Evolutionary conservation across 1,140 invertebrate species (phyloP).

Genomic region (Chymomyza costata): DNA sequence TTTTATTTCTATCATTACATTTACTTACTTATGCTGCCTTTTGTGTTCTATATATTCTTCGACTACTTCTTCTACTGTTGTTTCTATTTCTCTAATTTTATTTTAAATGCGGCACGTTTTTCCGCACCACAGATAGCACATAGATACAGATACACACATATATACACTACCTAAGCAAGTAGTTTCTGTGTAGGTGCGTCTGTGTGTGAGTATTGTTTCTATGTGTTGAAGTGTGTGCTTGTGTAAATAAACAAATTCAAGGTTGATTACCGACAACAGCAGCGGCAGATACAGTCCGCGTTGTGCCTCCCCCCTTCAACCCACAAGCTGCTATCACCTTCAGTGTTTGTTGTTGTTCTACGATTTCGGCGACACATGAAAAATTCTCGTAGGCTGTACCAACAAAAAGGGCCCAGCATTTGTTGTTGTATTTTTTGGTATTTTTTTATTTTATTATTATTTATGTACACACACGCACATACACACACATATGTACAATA

Average conservation of each 20-base stretch:
- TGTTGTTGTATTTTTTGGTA: no score
- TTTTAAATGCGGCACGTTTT: slow-evolving; percentile 11
- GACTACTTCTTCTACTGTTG: slow-evolving; percentile 20
- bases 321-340: slow-evolving; percentile 35
- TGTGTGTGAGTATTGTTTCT: slow-evolving; percentile 24
- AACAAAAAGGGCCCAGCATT: no score
- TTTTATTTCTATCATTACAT: no score
- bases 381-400: no score
- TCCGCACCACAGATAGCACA: slow-evolving; percentile 9
- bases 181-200: slow-evolving; percentile 7
- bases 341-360: slow-evolving; percentile 28
- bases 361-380: slow-evolving; percentile 59
- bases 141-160: neutral
- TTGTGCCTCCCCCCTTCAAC: slow-evolving; percentile 8
- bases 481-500: no score
- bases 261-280: slow-evolving; percentile 59
- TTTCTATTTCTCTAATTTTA: slow-evolving; percentile 18
- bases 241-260: slow-evolving; percentile 63
- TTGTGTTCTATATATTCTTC: no score
- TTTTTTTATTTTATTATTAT: no score
- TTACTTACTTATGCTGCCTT: no score
- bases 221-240: slow-evolving; percentile 15
- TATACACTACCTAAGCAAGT: slow-evolving; percentile 8
- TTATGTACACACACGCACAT: no score
- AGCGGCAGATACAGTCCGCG: neutral